A percentile compares a stretch with the other conserved stretches of the same genome.
phyloP scores from a whole-genome alignment of 2,888 invertebrate species.

The Athalia rosae region DNA sequence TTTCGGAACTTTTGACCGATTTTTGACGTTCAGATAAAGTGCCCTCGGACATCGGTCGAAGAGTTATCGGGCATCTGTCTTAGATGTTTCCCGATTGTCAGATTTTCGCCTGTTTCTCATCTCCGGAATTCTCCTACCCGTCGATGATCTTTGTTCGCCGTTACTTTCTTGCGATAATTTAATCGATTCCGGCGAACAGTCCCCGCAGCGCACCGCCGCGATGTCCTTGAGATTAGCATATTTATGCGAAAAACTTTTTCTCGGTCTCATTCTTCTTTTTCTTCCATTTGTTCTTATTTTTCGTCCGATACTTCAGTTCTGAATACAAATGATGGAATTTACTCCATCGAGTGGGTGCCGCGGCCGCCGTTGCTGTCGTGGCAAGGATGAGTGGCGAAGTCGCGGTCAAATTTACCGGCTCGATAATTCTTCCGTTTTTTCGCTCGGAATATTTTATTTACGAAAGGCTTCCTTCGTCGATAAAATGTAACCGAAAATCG shows the following conservation, averaged over 20 bases:
- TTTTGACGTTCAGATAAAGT: no score
- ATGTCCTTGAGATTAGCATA: slow-evolving; percentile 32
- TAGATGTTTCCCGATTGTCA: not conserved
- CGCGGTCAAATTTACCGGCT: not conserved
- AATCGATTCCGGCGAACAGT: slow-evolving; percentile 21
- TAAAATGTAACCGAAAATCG: no score
- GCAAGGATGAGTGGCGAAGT: not conserved
- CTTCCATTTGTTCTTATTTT: not conserved
- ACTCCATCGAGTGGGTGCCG: not conserved
- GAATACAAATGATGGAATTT: slow-evolving; percentile 33
- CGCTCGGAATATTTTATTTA: not conserved
- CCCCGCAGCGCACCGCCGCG: not conserved
- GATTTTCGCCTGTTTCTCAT: not conserved
- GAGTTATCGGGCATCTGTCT: no score
- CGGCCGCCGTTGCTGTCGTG: not conserved
- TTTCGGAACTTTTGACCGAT: not conserved
- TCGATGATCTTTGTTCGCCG: no score
- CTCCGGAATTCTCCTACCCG: no score
- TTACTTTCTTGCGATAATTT: not conserved
- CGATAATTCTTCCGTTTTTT: slow-evolving; percentile 5
- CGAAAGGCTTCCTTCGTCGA: no score
- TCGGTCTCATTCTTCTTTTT: not conserved
- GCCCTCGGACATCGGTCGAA: no score
- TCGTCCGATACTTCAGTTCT: slow-evolving; percentile 29
- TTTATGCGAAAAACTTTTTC: slow-evolving; percentile 29